Conservation (phyloP, 2,797 vertebrate genomes). For the Calcarius lapponicus region DNA sequence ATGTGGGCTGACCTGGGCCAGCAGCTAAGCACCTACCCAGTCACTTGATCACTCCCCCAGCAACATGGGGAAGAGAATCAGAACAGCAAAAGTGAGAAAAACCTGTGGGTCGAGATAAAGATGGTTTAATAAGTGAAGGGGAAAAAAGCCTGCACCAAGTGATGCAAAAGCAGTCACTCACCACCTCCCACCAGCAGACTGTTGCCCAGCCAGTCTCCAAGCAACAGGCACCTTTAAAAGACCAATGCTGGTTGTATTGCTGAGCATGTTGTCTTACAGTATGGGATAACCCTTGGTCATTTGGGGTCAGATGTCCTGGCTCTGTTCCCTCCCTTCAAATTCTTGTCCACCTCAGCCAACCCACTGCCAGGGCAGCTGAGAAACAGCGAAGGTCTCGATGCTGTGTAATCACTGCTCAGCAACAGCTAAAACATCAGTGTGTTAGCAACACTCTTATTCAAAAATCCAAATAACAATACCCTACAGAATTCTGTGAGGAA, state of each 20-base stretch:
- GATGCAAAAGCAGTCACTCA: slow-evolving; percentile 16
- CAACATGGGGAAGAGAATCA: background rate
- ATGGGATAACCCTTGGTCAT: background rate
- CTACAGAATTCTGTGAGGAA: background rate
- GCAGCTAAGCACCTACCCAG: background rate
- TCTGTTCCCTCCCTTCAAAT: background rate
- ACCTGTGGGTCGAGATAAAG: background rate
- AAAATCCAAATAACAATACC: background rate
- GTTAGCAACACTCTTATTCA: background rate
- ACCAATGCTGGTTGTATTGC: background rate
- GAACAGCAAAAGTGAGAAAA: slow-evolving; percentile 18
- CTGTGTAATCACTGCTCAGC: background rate
- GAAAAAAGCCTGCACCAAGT: background rate
- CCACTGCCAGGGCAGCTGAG: background rate
- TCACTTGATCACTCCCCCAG: background rate
- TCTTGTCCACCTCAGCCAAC: background rate
- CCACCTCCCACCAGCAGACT: slow-evolving; percentile 37
- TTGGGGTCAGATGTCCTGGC: background rate
- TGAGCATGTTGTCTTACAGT: background rate
- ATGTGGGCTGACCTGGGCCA: background rate
- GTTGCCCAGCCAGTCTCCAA: slow-evolving; percentile 30
- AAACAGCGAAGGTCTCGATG: background rate
- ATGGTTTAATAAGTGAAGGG: slow-evolving; percentile 1
- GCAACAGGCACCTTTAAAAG: slow-evolving; percentile 19
- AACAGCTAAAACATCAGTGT: background rate